Evolutionary conservation across 2,113 vertebrate genomes (phyloP).

Genomic region (Cebidichthys violaceus): DNA sequence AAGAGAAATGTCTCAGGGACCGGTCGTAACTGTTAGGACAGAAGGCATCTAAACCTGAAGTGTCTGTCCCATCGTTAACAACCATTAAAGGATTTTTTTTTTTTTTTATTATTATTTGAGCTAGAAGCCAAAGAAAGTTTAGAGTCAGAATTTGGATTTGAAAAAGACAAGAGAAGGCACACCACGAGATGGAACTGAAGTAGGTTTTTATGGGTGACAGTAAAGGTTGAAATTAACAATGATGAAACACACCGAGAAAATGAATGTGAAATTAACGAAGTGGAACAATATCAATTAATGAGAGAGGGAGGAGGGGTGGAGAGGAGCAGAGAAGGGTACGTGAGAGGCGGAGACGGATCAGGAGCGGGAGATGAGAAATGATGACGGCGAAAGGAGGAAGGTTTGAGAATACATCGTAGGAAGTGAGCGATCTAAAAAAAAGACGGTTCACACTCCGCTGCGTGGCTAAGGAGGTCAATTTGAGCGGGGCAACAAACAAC

Average conservation of each 20-base stretch:
- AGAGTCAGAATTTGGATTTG: slow-evolving; percentile 15
- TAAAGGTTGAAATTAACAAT: slow-evolving; percentile 73
- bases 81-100: background rate
- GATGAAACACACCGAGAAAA: slow-evolving; percentile 71
- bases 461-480: slow-evolving; percentile 75
- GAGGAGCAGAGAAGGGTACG: background rate
- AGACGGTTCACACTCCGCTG: slow-evolving; percentile 65
- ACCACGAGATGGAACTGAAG: slow-evolving; percentile 43
- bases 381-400: slow-evolving; percentile 16
- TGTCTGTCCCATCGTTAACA: background rate
- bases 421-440: slow-evolving; percentile 50
- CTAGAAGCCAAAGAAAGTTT: slow-evolving; percentile 42
- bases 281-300: slow-evolving; percentile 79
- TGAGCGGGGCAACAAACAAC: slow-evolving; percentile 63
- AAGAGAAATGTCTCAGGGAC: background rate
- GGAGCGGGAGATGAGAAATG: slow-evolving; percentile 1
- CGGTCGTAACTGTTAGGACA: slow-evolving; percentile 26
- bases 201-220: slow-evolving; percentile 60
- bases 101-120: slow-evolving; percentile 5
- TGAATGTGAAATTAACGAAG: slow-evolving; percentile 75
- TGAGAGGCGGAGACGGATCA: background rate
- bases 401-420: slow-evolving; percentile 32
- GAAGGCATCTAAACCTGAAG: slow-evolving; percentile 28
- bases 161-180: slow-evolving; percentile 32
- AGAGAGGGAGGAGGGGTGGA: slow-evolving; percentile 15